These are phyloP conservation scores for Grus americana DNA, from an alignment of 2,113 vertebrate species.

Conservation along the genomic window DNA sequence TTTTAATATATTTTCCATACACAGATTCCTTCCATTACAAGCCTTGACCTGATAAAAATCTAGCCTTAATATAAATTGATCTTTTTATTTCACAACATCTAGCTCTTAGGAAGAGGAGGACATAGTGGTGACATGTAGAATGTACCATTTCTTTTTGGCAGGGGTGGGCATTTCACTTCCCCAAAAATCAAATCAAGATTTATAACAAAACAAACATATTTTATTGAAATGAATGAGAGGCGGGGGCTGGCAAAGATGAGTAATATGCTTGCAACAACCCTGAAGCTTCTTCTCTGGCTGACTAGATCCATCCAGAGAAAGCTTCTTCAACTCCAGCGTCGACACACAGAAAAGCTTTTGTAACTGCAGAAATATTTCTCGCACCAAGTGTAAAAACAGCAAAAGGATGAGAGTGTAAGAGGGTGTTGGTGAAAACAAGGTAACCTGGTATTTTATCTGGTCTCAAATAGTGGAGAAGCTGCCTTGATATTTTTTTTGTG, in stretches of 20 bases:
- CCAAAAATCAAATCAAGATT: slow-evolving; percentile 3
- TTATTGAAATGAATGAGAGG: slow-evolving; percentile 7
- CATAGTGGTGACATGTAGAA: not conserved
- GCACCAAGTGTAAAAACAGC: not conserved
- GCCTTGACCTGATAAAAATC: not conserved
- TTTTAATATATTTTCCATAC: not conserved
- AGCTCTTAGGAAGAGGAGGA: not conserved
- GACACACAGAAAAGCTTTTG: not conserved
- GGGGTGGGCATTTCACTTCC: not conserved
- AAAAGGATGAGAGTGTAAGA: not conserved
- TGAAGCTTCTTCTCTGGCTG: not conserved
- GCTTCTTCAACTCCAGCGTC: not conserved
- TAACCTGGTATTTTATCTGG: not conserved
- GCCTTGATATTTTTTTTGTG: not conserved
- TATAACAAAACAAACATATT: not conserved
- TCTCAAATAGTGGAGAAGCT: not conserved
- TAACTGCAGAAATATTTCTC: not conserved
- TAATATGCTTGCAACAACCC: not conserved
- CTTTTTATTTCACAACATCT: not conserved
- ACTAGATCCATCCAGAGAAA: not conserved
- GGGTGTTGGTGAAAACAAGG: not conserved
- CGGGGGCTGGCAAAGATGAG: not conserved
- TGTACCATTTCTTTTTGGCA: not conserved
- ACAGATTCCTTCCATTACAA: not conserved
- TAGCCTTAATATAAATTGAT: not conserved